Base-by-base conservation (phyloP, 1,140 invertebrate species). In the Globodera rostochiensis region DNA sequence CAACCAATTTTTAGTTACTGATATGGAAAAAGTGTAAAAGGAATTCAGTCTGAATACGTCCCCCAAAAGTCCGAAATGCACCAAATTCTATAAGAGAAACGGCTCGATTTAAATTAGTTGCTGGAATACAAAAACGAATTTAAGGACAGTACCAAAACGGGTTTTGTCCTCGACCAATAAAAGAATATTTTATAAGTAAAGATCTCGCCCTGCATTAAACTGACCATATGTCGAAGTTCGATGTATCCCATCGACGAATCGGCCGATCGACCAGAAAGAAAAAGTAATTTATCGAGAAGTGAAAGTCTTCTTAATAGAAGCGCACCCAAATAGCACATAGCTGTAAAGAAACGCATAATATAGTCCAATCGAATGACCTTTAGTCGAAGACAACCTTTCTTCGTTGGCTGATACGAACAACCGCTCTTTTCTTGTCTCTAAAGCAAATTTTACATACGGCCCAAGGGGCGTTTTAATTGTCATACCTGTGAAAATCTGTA, bases 181-280 rank as follows among this genome's bases (percentile, higher is more conserved):
- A 36, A 36, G 36, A 36, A 36, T 36, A 36, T 36, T 36, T 36
- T 1, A 36, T 36, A 36, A 36, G 45, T 11, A 77, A 76, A 78
- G 25, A 50, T 49, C 11, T 21, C 4, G 25, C 7, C 64, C 47
- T 50, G 21, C 60, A 36, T 53, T 19, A 81, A 67, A 73, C 46
- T 83, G 11, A 83, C 82, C 36, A 83, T 75, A 84, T 83, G 82
- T 67, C 73, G 70, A 57, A 84, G 21, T 70, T 83, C 82, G 47
- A 83, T 46, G 73, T 21, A 83, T 19, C 82, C 82, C 46, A 83
- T 36, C 25, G 82, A 83, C 21, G 36, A 73, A 77, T 83, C 80
- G 66, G 70, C 82, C 60, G 75, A 66, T 9, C 73, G 46, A 21
- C 57, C 69, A 53, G 70, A 83, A 49, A 83, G 64, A 50, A 83